phyloP scores from a whole-genome alignment of 2,797 vertebrate genomes.

The Takifugu ocellatus region DNA sequence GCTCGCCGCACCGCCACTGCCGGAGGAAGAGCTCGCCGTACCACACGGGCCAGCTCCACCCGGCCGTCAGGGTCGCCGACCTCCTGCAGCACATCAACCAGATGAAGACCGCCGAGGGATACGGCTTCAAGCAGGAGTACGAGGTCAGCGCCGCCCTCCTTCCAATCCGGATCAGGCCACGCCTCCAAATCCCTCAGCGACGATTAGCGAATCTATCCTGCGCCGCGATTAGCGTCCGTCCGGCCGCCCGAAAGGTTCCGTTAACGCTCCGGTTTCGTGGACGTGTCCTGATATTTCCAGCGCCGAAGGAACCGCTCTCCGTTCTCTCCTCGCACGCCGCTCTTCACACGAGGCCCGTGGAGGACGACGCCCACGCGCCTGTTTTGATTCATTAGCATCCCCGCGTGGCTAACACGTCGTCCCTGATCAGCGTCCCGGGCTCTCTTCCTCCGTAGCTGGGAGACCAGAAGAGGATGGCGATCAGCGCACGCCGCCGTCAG shows the following conservation, averaged over 20 bases:
- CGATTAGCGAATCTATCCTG: no score
- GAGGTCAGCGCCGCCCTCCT: slow-evolving; percentile 74
- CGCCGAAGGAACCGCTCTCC: no score
- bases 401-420: no score
- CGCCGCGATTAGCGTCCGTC: no score
- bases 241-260: no score
- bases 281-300: no score
- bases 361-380: no score
- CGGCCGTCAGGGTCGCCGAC: slow-evolving; percentile 89
- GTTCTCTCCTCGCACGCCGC: no score
- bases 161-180: not conserved
- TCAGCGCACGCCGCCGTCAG: slow-evolving; percentile 49
- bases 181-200: slow-evolving; percentile 4
- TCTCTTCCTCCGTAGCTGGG: slow-evolving; percentile 57
- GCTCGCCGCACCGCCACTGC: slow-evolving; percentile 83
- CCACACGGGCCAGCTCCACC: slow-evolving; percentile 93
- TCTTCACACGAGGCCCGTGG: no score
- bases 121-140: slow-evolving; percentile 95
- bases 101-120: slow-evolving; percentile 96
- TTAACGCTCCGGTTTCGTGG: no score
- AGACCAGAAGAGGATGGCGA: slow-evolving; percentile 65
- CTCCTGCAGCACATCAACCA: slow-evolving; percentile 98
- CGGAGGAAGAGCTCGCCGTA: slow-evolving; percentile 90
- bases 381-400: no score
- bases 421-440: slow-evolving; percentile 38